Conservation (phyloP, 2,113 vertebrate genomes). For the Hippocampus mohnikei region DNA sequence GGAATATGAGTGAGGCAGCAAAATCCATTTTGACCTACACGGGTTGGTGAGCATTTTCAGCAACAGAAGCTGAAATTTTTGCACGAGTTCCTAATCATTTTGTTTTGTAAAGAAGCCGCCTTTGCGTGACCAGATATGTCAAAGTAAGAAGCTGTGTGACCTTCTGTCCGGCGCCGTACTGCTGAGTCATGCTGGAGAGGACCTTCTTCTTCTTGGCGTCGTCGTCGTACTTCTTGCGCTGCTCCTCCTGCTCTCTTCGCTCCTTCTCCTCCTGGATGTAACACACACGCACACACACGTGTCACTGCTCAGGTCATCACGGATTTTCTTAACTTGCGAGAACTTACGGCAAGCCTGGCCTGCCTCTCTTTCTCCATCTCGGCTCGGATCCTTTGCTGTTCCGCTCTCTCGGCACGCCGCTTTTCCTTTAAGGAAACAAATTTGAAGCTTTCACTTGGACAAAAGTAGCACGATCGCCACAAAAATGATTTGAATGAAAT, state of each 20-base stretch:
- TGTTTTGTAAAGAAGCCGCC: too few species aligned
- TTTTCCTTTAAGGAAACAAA: conserved; percentile 65
- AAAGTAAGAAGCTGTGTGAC: conserved; percentile 31
- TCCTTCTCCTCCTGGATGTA: conserved; percentile 74
- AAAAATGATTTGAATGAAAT: neutral
- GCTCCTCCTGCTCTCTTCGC: conserved; percentile 75
- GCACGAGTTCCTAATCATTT: too few species aligned
- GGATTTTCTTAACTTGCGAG: neutral
- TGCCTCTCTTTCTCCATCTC: conserved; percentile 78
- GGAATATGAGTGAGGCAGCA: too few species aligned
- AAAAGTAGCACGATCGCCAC: neutral
- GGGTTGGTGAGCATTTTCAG: neutral
- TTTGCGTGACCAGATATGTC: neutral
- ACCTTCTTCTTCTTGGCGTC: conserved; percentile 81
- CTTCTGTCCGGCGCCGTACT: conserved; percentile 71
- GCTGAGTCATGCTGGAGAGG: conserved; percentile 73
- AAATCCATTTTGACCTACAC: too few species aligned
- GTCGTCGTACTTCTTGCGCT: conserved; percentile 72
- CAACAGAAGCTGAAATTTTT: neutral
- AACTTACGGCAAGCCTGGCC: conserved; percentile 66
- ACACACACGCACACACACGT: neutral
- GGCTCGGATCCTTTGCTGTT: conserved; percentile 73
- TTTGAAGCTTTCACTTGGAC: neutral
- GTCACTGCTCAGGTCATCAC: neutral
- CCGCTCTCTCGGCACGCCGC: conserved; percentile 73